A percentile compares a stretch with the other conserved stretches of the same genome.
phyloP scores from a whole-genome alignment of 2,888 invertebrate genomes.

The Polyommatus icarus region DNA sequence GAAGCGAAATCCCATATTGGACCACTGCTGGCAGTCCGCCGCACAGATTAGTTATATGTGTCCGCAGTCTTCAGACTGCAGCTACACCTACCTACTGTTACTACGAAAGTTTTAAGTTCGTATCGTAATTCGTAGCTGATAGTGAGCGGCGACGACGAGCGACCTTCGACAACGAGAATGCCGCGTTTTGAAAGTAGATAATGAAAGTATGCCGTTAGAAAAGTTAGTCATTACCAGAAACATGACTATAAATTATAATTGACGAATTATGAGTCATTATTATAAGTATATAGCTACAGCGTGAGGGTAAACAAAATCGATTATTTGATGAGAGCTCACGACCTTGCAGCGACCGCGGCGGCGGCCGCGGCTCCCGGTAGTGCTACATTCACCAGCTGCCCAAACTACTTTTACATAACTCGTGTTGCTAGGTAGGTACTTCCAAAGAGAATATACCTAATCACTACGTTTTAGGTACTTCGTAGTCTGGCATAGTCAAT shows the following conservation, averaged over 20 bases:
- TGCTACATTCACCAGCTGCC: not conserved
- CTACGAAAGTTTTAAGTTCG: not conserved
- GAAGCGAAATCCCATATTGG: too few species aligned
- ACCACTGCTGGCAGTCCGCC: too few species aligned
- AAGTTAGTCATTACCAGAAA: not conserved
- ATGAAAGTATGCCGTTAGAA: constrained; percentile 1
- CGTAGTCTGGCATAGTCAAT: too few species aligned
- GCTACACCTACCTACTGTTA: too few species aligned
- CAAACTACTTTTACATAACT: not conserved
- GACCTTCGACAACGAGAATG: not conserved
- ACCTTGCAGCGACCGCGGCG: not conserved
- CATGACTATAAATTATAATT: not conserved
- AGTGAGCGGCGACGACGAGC: not conserved
- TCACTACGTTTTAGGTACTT: too few species aligned
- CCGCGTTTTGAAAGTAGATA: constrained; percentile 3
- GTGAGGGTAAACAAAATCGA: constrained; percentile 4
- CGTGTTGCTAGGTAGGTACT: not conserved
- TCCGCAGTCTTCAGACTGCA: too few species aligned
- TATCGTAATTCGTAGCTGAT: not conserved
- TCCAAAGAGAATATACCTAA: too few species aligned
- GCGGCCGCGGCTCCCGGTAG: not conserved
- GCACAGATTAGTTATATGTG: too few species aligned
- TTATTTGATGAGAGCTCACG: constrained; percentile 8
- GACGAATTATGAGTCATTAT: constrained; percentile 1
- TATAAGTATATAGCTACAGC: not conserved